Evolutionary conservation across 1,140 invertebrate genomes (phyloP).

Genomic region (Drosophila santomea): DNA sequence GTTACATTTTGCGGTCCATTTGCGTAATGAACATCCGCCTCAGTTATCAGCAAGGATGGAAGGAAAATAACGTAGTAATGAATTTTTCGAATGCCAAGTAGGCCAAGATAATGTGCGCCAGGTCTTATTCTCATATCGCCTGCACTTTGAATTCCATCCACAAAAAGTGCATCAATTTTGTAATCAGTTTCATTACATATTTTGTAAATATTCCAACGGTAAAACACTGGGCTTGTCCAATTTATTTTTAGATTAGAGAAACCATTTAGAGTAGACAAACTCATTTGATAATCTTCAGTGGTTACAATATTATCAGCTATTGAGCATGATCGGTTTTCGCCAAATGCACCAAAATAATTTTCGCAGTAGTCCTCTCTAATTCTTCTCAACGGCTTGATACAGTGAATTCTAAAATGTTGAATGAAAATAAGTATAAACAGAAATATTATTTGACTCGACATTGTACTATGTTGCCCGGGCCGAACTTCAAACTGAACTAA

Average conservation of each 20-base stretch:
- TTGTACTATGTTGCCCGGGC: background rate
- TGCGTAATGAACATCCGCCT: background rate
- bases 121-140: slow-evolving; percentile 5
- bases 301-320: background rate
- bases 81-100: background rate
- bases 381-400: background rate
- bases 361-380: slow-evolving; percentile 22
- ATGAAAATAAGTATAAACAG: background rate
- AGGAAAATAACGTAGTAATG: background rate
- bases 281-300: slow-evolving; percentile 12
- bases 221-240: slow-evolving; percentile 4
- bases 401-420: background rate
- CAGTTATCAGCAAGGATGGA: background rate
- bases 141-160: background rate
- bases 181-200: background rate
- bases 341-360: slow-evolving; percentile 4
- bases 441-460: background rate
- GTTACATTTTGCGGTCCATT: background rate
- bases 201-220: slow-evolving; percentile 6
- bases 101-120: background rate
- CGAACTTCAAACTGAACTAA: background rate
- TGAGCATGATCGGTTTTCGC: background rate
- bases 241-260: background rate
- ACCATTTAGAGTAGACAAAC: no score
- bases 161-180: background rate